Evolutionary conservation across 2,113 vertebrate genomes (phyloP), one percentile per base, ranked within the genome.

Genomic region (Phasianus colchicus): DNA sequence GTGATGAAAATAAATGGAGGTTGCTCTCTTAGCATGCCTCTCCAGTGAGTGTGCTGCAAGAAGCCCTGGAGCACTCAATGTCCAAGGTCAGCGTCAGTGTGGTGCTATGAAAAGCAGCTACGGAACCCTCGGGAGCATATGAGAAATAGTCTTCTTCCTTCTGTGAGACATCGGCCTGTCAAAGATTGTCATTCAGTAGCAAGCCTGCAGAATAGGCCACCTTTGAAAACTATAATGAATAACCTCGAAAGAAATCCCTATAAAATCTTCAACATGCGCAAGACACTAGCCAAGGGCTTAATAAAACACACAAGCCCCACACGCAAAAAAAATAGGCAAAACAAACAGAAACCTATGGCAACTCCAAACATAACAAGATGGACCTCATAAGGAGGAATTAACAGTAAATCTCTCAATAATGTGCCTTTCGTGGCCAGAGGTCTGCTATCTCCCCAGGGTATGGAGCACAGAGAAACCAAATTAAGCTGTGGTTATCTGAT

Each of bases 301-400:
- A 95, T 95, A 96, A 97, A 97, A 97, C 83, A 92, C 94, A 96
- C 96, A 96, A 96, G 94, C 61, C 93, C 79, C 43, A 3, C 88
- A 95, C 20, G 25, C 82, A 83, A 78, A 92, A 94, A 94, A 94
- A 95, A 88, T 47, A 95, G 65, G 42, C 72, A 95, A 94, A 95
- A 77, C 91, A 95, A 97, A 97, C 85, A 97, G 88, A 96, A 95
- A 95, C 76, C 88, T 92, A 92, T 88, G 94, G 91, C 91, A 92
- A 95, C 88, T 97, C 96, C 94, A 96, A 95, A 86, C 93, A 97
- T 97, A 97, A 96, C 93, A 96, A 96, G 88, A 93, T 93, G 93
- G 91, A 96, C 91, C 73, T 97, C 91, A 96, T 95, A 91, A 88
- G 92, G 76, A 92, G 88, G 93, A 95, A 97, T 92, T 92, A 96